phyloP scores from a whole-genome alignment of 2,797 vertebrate species.

The Chiloscyllium punctatum region DNA sequence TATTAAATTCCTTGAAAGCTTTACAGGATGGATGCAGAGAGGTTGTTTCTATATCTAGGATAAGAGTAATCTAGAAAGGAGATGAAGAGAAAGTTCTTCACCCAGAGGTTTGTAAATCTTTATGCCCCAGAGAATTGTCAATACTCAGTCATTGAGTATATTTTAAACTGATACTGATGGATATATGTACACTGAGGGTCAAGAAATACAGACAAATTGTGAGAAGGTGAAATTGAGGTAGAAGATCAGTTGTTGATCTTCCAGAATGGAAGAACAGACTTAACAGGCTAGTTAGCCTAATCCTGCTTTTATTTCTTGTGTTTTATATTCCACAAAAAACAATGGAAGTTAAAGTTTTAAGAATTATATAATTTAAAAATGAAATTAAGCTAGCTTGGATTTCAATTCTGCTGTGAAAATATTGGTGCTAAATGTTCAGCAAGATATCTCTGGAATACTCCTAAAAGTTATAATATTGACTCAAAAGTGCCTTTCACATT shows the following conservation, averaged over 20 bases:
- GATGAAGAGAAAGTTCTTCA: too few relatives aligned
- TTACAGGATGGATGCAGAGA: too few relatives aligned
- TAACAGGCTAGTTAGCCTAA: not conserved
- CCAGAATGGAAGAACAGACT: not conserved
- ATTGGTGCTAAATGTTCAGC: not conserved
- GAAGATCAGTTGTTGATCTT: not conserved
- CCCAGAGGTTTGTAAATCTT: too few relatives aligned
- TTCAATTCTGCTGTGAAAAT: not conserved
- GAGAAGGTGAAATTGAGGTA: not conserved
- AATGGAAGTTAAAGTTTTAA: not conserved
- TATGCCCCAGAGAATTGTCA: too few relatives aligned
- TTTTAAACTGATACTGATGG: not conserved
- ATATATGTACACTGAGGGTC: not conserved
- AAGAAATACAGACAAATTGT: not conserved
- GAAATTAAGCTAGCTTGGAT: not conserved
- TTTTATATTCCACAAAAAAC: not conserved
- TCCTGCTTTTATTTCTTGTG: not conserved
- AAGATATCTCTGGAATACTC: not conserved
- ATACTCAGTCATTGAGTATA: not conserved
- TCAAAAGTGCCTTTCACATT: not conserved
- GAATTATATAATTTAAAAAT: not conserved
- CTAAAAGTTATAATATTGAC: not conserved
- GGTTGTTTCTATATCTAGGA: too few relatives aligned
- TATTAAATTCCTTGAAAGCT: too few relatives aligned
- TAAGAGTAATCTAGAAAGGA: too few relatives aligned